phyloP scores from a whole-genome alignment of 1,140 invertebrate genomes.

The Pararge aegeria region DNA sequence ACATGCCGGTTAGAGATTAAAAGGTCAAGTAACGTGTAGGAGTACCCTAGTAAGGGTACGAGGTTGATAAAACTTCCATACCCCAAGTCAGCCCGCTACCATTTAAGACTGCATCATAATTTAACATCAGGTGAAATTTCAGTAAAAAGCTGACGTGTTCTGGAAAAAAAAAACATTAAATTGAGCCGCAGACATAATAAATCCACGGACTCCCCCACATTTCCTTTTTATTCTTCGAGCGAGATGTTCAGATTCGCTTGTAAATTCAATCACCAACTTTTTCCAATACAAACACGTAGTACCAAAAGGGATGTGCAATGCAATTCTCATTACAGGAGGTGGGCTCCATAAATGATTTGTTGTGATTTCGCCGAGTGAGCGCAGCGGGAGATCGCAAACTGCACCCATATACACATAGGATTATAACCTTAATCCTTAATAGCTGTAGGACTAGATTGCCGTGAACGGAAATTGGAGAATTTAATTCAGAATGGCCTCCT shows the following conservation, averaged over 20 bases:
- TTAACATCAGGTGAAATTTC: too few species aligned
- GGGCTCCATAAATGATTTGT: slow-evolving; percentile 73
- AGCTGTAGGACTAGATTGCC: slow-evolving; percentile 44
- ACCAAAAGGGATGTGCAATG: slow-evolving; percentile 53
- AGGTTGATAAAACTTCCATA: too few species aligned
- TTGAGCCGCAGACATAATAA: neutral
- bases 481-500: slow-evolving; percentile 72
- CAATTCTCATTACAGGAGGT: slow-evolving; percentile 72
- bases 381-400: slow-evolving; percentile 70
- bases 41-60: too few species aligned
- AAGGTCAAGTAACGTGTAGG: too few species aligned
- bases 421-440: slow-evolving; percentile 40
- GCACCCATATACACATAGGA: slow-evolving; percentile 50
- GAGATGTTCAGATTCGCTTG: neutral
- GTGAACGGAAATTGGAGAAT: slow-evolving; percentile 42
- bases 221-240: neutral
- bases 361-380: slow-evolving; percentile 68
- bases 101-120: too few species aligned
- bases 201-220: neutral
- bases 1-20: too few species aligned
- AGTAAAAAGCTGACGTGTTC: too few species aligned
- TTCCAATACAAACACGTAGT: slow-evolving; percentile 31
- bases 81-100: too few species aligned
- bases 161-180: too few species aligned
- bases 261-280: slow-evolving; percentile 9